phyloP scores from a whole-genome alignment of 2,797 vertebrate species.

The Anabacerthia variegaticeps region DNA sequence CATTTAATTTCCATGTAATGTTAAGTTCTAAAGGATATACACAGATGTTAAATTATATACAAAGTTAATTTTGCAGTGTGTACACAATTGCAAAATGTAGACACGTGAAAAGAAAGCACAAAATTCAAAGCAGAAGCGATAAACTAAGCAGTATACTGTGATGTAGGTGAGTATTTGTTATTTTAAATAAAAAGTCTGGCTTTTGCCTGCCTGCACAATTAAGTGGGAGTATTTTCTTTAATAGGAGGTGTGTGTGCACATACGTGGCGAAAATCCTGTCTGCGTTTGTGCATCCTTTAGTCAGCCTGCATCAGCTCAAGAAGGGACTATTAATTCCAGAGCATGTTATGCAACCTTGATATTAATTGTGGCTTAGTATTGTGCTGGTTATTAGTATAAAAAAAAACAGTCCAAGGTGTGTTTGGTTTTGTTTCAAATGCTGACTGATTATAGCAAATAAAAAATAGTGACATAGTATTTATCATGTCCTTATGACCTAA shows the following conservation, averaged over 20 bases:
- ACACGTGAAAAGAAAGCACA: slow-evolving; percentile 55
- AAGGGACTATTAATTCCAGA: not conserved
- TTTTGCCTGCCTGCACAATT: slow-evolving; percentile 43
- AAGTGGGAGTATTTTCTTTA: slow-evolving; percentile 31
- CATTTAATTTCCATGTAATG: not conserved
- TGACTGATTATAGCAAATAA: slow-evolving; percentile 2
- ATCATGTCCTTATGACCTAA: not conserved
- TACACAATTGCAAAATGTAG: not conserved
- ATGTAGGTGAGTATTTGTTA: slow-evolving; percentile 31
- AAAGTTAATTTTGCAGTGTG: slow-evolving; percentile 5
- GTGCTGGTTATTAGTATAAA: not conserved
- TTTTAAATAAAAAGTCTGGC: slow-evolving; percentile 66
- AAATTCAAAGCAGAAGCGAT: slow-evolving; percentile 5
- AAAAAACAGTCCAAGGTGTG: not conserved
- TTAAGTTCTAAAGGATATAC: not conserved
- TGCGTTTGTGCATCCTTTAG: not conserved
- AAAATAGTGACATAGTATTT: not conserved
- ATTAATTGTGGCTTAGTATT: not conserved
- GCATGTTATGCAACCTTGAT: not conserved
- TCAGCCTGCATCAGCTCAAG: not conserved
- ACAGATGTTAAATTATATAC: not conserved
- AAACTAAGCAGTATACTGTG: slow-evolving; percentile 39
- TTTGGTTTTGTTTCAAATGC: not conserved
- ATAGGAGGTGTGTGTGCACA: not conserved
- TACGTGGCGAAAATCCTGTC: not conserved